Base-by-base conservation (phyloP, 2,797 vertebrate species). In the Diplodus puntazzo region DNA sequence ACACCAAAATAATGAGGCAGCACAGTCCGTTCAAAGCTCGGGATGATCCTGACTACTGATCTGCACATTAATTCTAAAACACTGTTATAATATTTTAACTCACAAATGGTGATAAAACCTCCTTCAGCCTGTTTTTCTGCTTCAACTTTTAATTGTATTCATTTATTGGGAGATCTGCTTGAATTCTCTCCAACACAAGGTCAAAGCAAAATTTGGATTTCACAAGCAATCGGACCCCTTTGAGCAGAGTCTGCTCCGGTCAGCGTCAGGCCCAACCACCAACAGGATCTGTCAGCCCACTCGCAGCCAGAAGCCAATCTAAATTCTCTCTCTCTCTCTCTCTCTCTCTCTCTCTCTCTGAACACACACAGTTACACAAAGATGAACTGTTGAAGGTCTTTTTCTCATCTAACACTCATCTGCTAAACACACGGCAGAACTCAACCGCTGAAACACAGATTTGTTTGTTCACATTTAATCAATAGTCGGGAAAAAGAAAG, bases 1-100 rank as follows among this genome's bases (percentile, higher is more conserved):
- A 13, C 27, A 45, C 52, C 13, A 30, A 72, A 82, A 87, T 88
- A 86, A 88, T 81, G 79, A 86, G 61, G 34, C 69, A 54, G 73
- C 42, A 5, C 65, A n/a, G 45, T 23, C 62, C 62, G 57, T 70
- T 82, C 75, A 84, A 53, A 61, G 52, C 77, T 66, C 18, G n/a
- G 82, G 80, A 71, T 57, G 45, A 74, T 74, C 77, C 75, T 12
- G n/a, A 54, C 21, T 43, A 46, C 67, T 79, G 39, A 69, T 77
- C 43, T 30, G 27, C n/a, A 25, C 18, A 9, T 73, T 79, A 0
- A 46, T 63, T 62, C 23, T 50, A 12, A 67, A 27, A 20, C 39
- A 18, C 77, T 73, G 45, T 67, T 60, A 25, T 52, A 4, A 75
- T 0, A 66, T n/a, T 2, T 2, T 2, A 2, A 14, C 20, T 18